Evolutionary conservation across 2,888 invertebrate genomes (phyloP), one percentile per base, ranked within the genome.

Genomic region (Noctua pronuba): DNA sequence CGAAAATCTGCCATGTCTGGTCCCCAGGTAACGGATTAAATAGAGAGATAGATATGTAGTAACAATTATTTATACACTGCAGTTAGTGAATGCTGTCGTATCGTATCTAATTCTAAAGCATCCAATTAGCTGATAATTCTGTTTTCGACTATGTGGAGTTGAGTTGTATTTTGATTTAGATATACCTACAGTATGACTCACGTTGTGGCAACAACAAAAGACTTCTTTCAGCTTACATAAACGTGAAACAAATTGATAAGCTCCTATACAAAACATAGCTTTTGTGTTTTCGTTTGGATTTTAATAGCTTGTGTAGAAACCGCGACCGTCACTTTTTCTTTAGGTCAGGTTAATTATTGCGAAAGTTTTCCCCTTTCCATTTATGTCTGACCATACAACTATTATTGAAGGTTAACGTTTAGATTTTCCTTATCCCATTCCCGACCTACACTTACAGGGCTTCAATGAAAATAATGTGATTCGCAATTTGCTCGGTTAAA

Each of bases 11-110:
- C 41, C 28, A 31, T 35, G 64, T 44, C 73, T 62, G 46, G 28
- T 64, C 69, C 65, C 58, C 78, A 78, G 79, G 74, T 79, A 68
- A 75, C 55, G 68, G 60, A 74, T 71, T 60, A 35, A 38, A 41
- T 28, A 44, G 52, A 49, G 44, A 71, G 31, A 52, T 35, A n/a
- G 35, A 46, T 21, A 8, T 28, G 46, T 79, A 31, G 38, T 4
- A 41, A 13, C 16, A 60, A 41, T 66, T 38, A 67, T 49, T 52
- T 70, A 35, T 18, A 52, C 52, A 24, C 52, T 46, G 11, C 16
- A n/a, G 35, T 38, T 41, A 44, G 41, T 16, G 41, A 65, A 24
- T 38, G 38, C 65, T 41, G 35, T 64, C 8, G 46, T 73, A 38
- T 64, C 8, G 46, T 73, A 38, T 35, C 31, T 10, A 21, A 28